phyloP scores from a whole-genome alignment of 2,113 vertebrate species.

The Passerina amoena region DNA sequence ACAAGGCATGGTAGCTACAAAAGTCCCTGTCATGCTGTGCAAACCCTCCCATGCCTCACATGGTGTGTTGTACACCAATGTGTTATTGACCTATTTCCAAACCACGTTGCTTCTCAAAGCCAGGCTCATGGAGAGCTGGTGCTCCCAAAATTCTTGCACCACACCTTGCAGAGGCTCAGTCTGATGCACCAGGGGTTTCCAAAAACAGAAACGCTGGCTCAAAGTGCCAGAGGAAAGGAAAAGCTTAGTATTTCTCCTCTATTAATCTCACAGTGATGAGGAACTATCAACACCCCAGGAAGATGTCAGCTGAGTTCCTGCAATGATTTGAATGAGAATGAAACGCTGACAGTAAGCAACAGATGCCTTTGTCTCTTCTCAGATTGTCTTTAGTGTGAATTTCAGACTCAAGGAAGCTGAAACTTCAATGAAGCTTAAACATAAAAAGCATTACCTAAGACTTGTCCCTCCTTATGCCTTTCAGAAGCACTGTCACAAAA shows the following conservation, averaged over 20 bases:
- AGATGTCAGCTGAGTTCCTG: background rate
- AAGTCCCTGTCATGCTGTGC: background rate
- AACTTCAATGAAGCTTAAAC: background rate
- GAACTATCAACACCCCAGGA: background rate
- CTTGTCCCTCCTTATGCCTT: background rate
- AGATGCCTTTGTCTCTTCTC: background rate
- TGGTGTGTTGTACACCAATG: fast-evolving
- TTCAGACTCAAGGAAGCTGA: background rate
- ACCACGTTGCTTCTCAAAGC: background rate
- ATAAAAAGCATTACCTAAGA: background rate
- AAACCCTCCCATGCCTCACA: background rate
- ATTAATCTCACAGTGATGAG: background rate
- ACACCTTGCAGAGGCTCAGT: background rate
- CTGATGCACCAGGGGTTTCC: background rate
- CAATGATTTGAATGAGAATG: background rate
- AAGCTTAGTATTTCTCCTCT: background rate
- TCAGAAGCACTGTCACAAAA: background rate
- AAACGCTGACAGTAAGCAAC: background rate
- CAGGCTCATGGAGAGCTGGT: background rate
- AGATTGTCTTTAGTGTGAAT: background rate
- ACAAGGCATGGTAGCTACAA: background rate
- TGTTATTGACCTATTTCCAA: background rate
- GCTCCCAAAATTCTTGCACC: background rate
- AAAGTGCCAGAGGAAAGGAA: background rate
- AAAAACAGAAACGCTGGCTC: background rate